Percentiles rank a stretch among this genome's conserved stretches.
Conservation (phyloP, 2,888 invertebrate species). For the Drosophila atripex region DNA sequence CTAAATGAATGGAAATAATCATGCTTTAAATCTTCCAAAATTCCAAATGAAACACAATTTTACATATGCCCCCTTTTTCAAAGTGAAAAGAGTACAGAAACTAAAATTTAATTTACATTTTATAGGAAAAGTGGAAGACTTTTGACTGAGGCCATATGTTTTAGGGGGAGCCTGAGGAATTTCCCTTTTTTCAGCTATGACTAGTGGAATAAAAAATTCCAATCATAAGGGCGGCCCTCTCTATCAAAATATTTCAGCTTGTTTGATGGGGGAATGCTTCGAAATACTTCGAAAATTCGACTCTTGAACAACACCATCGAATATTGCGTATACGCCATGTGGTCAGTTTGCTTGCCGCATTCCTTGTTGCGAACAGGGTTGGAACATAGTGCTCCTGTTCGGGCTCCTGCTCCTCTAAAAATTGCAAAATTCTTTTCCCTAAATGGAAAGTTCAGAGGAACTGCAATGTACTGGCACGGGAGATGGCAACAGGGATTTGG, state of each 20-base stretch:
- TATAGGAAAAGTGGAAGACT: neutral
- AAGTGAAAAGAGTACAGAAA: neutral
- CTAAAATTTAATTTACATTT: neutral
- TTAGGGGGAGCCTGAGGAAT: neutral
- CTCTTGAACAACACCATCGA: constrained; percentile 1
- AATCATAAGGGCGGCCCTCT: neutral
- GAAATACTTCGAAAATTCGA: constrained; percentile 1
- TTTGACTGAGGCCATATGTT: neutral
- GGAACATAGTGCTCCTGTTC: neutral
- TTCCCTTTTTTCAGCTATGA: neutral
- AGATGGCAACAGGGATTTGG: neutral
- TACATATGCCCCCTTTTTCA: neutral
- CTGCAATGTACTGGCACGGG: constrained; percentile 6
- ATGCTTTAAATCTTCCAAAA: constrained; percentile 2
- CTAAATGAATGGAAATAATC: constrained; percentile 15
- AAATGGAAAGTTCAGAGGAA: constrained; percentile 15
- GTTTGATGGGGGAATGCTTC: neutral
- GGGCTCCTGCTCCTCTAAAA: neutral
- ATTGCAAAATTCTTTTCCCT: constrained; percentile 9
- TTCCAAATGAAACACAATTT: neutral
- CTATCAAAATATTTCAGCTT: neutral
- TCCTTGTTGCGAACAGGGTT: neutral
- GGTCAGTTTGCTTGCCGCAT: constrained; percentile 24
- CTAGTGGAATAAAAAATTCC: neutral
- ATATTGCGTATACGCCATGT: constrained; percentile 67